These are phyloP conservation scores for Myxocyprinus asiaticus DNA, from an alignment of 2,113 vertebrate genomes.

Conservation along the genomic window DNA sequence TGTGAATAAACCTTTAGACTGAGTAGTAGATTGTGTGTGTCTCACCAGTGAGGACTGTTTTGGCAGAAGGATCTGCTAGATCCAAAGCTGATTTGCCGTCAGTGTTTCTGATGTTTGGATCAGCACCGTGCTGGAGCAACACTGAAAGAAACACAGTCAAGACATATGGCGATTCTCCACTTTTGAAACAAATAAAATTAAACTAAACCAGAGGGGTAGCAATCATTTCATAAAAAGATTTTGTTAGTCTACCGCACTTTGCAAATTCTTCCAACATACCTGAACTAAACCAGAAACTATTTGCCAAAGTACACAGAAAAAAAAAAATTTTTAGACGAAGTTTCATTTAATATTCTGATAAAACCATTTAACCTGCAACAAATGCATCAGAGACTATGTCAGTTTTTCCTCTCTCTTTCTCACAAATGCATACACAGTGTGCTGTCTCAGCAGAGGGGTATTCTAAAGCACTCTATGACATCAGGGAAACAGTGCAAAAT, in stretches of 20 bases:
- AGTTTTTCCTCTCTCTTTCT: neutral
- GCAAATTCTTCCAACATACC: too few species aligned
- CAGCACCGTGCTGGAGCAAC: constrained; percentile 96
- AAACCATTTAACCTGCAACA: neutral
- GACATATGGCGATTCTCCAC: neutral
- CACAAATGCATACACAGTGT: constrained; percentile 6
- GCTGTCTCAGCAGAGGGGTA: constrained; percentile 22
- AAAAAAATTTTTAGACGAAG: too few species aligned
- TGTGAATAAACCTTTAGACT: too few species aligned
- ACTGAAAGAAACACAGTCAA: constrained; percentile 76
- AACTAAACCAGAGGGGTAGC: too few species aligned
- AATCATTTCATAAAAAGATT: too few species aligned
- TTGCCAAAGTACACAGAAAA: too few species aligned
- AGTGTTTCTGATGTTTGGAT: constrained; percentile 98
- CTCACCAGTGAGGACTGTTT: constrained; percentile 94
- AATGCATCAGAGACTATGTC: neutral
- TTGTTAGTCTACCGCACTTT: too few species aligned
- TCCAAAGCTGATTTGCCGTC: constrained; percentile 98
- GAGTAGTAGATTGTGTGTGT: neutral
- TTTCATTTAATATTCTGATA: too few species aligned
- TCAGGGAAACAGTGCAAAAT: neutral
- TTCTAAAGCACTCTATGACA: constrained; percentile 14
- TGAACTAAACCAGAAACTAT: too few species aligned
- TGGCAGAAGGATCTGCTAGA: constrained; percentile 95
- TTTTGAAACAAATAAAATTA: too few species aligned